These are phyloP conservation scores for Gryon sp. DNA, from an alignment of 1,140 invertebrate genomes.

Conservation along the genomic window DNA sequence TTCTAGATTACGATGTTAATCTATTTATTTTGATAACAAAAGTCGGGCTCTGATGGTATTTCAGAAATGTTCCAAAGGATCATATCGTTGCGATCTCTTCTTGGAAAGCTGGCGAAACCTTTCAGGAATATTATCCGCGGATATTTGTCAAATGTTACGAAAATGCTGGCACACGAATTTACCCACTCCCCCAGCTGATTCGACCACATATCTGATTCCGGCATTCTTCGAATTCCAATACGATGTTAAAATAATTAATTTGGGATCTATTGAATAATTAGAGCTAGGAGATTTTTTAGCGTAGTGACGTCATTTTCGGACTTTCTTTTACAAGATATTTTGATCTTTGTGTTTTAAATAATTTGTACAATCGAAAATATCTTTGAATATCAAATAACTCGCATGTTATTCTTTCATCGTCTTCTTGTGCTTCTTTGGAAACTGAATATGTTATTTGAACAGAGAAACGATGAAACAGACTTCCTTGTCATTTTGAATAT, in stretches of 20 bases:
- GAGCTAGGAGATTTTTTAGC: slow-evolving; percentile 14
- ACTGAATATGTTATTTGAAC: too few species aligned
- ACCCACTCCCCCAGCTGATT: neutral
- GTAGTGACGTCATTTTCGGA: too few species aligned
- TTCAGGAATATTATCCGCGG: slow-evolving; percentile 48
- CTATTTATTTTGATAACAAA: slow-evolving; percentile 49
- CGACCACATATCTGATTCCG: neutral
- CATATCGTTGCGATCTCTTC: slow-evolving; percentile 4
- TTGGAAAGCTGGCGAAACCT: slow-evolving; percentile 40
- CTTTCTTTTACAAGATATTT: too few species aligned
- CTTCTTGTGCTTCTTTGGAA: too few species aligned
- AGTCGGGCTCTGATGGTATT: slow-evolving; percentile 5
- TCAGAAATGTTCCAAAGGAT: slow-evolving; percentile 8
- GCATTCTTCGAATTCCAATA: slow-evolving; percentile 9
- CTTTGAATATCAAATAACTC: too few species aligned
- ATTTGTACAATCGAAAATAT: too few species aligned
- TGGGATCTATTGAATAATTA: slow-evolving; percentile 20
- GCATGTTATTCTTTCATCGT: too few species aligned
- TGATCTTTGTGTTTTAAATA: too few species aligned
- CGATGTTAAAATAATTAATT: slow-evolving; percentile 26
- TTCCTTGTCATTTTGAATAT: too few species aligned
- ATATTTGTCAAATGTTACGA: slow-evolving; percentile 37
- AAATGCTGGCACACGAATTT: slow-evolving; percentile 23
- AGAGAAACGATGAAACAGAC: too few species aligned
- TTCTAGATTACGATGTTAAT: slow-evolving; percentile 50